A percentile compares a stretch with the other conserved stretches of the same genome.
Evolutionary conservation across 2,113 vertebrate species (phyloP).

Genomic region (Lipophrys pholis): DNA sequence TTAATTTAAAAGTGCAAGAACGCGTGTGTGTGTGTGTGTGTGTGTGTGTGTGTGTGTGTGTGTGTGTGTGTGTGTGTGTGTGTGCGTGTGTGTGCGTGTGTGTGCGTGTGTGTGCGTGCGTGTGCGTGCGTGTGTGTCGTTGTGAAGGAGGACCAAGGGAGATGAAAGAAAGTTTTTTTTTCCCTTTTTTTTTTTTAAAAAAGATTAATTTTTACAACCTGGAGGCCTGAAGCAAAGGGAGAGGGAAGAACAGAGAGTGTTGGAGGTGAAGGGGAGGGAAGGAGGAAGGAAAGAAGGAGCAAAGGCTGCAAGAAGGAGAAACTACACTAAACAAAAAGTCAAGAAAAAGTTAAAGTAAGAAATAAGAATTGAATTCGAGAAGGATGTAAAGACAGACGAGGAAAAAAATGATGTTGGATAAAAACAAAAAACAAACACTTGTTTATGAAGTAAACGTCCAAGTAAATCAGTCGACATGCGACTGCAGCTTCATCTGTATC

Average conservation of each 20-base stretch:
- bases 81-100: no score
- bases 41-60: conserved; percentile 11
- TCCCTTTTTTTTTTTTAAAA: conserved; percentile 59
- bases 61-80: conserved; percentile 22
- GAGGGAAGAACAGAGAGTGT: conserved; percentile 18
- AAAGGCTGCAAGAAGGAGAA: conserved; percentile 10
- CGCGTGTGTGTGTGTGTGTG: conserved; percentile 16
- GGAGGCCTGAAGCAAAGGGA: conserved; percentile 48
- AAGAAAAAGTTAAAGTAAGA: conserved; percentile 1
- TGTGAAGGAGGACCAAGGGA: conserved; percentile 49
- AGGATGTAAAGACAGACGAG: background rate
- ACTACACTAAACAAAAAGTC: conserved; percentile 5
- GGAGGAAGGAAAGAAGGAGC: conserved; percentile 16
- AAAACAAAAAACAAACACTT: background rate
- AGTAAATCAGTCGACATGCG: no score
- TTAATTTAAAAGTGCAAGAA: conserved; percentile 70
- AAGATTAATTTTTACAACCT: conserved; percentile 77
- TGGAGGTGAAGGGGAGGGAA: conserved; percentile 14
- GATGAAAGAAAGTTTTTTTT: conserved; percentile 70
- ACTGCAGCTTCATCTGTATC: no score
- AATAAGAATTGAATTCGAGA: background rate
- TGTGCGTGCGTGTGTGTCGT: conserved; percentile 3
- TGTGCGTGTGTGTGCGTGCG: no score
- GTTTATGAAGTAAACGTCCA: no score
- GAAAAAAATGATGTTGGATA: background rate